A percentile compares a stretch with the other conserved stretches of the same genome.
phyloP scores from a whole-genome alignment of 2,888 invertebrate genomes.

The Atethmia centrago region DNA sequence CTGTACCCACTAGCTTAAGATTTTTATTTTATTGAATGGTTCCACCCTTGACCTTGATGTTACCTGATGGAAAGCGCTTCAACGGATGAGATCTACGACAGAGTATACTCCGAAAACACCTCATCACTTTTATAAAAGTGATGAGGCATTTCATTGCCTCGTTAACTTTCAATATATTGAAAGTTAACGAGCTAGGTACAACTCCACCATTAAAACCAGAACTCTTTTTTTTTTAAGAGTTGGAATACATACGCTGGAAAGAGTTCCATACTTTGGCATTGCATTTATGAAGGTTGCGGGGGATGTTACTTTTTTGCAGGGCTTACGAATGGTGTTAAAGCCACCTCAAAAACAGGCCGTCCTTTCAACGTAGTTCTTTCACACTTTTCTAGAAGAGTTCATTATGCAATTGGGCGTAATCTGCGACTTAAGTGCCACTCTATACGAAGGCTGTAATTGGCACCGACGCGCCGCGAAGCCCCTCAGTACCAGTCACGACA shows the following conservation, averaged over 20 bases:
- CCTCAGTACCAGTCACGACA: conserved; percentile 71
- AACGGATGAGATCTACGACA: no score
- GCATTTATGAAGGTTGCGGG: neutral
- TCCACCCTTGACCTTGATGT: no score
- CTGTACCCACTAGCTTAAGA: no score
- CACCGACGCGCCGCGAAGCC: conserved; percentile 72
- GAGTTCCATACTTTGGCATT: neutral
- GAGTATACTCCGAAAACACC: neutral
- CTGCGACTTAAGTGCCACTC: conserved; percentile 63
- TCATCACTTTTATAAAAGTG: neutral
- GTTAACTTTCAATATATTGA: no score
- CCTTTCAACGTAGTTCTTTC: conserved; percentile 16
- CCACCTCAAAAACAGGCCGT: neutral
- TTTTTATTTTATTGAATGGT: no score
- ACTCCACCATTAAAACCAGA: neutral
- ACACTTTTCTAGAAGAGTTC: conserved; percentile 53
- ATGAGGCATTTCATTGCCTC: no score
- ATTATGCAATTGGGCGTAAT: conserved; percentile 66
- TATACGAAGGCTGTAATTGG: conserved; percentile 70
- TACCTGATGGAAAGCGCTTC: no score
- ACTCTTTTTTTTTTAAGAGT: neutral
- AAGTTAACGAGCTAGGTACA: neutral
- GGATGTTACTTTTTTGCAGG: neutral
- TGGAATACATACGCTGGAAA: no score
- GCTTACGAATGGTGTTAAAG: neutral